Conservation (phyloP, 2,113 vertebrate species). For the Australoheros scitulus region DNA sequence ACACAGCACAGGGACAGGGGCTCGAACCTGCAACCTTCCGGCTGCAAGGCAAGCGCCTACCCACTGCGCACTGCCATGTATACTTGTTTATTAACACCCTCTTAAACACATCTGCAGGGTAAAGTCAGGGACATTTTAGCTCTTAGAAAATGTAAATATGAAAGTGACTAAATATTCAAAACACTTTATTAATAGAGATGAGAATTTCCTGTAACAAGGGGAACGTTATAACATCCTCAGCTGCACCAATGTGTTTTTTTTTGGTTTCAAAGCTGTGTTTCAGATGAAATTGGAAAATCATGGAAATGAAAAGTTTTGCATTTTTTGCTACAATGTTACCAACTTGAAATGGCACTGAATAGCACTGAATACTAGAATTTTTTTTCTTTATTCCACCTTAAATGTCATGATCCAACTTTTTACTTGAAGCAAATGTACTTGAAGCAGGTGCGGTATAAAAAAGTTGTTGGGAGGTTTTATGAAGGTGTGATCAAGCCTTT, state of each 20-base stretch:
- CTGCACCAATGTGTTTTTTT: background rate
- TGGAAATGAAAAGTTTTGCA: background rate
- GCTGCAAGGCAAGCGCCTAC: too few relatives aligned
- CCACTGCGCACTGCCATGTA: too few relatives aligned
- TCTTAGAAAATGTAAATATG: background rate
- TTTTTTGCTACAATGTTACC: background rate
- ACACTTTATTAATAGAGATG: background rate
- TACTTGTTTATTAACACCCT: background rate
- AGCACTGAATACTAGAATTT: background rate
- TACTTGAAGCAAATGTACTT: background rate
- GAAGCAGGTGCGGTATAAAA: background rate
- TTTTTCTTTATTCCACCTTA: too few relatives aligned
- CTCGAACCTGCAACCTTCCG: too few relatives aligned
- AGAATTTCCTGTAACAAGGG: background rate
- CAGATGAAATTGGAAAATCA: too few relatives aligned
- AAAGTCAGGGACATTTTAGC: accelerated
- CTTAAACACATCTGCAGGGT: background rate
- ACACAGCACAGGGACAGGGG: too few relatives aligned
- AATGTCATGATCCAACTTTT: too few relatives aligned
- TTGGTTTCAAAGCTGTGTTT: background rate
- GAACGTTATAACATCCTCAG: background rate
- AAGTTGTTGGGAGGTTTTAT: background rate
- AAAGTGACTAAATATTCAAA: background rate
- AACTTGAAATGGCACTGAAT: background rate
- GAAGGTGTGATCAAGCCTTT: background rate